Evolutionary conservation across 2,888 invertebrate genomes (phyloP), one percentile per base, ranked within the genome.

Genomic region (Neoitamus cyanurus): DNA sequence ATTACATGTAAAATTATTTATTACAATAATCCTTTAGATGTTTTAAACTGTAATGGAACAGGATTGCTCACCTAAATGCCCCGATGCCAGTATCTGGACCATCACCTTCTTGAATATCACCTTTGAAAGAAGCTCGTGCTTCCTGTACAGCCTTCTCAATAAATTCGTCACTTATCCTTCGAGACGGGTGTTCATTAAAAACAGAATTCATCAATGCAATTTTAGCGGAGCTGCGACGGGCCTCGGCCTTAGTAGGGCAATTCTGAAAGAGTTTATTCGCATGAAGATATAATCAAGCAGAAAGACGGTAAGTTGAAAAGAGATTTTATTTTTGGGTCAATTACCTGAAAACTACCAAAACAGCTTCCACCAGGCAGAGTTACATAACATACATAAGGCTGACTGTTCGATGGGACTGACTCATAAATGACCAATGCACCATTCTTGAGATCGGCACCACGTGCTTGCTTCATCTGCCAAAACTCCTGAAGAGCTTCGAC

Each of bases 151-250:
- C 98, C 91, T 97, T 97, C 90, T 97, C 97, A 84, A 98, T 97
- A 90, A 98, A 98, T 89, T 97, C 97, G 89, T 98, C 97, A 4
- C 97, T 96, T 88, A 98, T 98, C 88, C 96, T 94, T 85, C 98
- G 92, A 1, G 97, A 97, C 68, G 98, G 98, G 91, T 98, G 98
- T 89, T 98, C 98, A 90, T 98, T 98, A 92, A 98, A 98, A 78
- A 98, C 97, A 9, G 97, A 98, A 92, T 98, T 98, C 98, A 98
- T 98, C 20, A 98, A 92, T 0, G 98, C 98, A 87, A 98, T 98
- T 92, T 98, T 98, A 0, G 98, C 98, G 0, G 98, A 97, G 88
- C 98, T 98, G 88, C 98, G 93, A 70, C 98, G 93, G 3, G 98
- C 98, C 90, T 98, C 98, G 5, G 98, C 98, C 91, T 98, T 98